A percentile compares a stretch with the other conserved stretches of the same genome.
These are phyloP conservation scores for Andrena dorsata DNA, from an alignment of 2,888 invertebrate genomes.

Conservation along the genomic window DNA sequence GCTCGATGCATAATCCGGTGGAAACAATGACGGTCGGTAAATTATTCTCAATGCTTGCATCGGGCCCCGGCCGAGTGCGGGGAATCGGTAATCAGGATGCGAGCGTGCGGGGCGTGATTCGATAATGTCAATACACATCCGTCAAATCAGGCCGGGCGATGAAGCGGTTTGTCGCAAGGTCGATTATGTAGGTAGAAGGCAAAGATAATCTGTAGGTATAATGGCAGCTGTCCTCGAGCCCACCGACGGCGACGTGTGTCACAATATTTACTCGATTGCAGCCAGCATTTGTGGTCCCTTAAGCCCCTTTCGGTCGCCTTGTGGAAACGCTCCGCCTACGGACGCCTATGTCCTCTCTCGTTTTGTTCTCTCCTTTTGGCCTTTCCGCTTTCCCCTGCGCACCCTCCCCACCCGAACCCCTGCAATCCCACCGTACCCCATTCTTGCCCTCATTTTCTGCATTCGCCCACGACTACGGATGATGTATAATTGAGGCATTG, in stretches of 20 bases:
- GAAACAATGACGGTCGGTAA: not conserved
- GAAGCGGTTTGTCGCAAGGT: constrained; percentile 39
- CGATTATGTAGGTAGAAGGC: constrained; percentile 48
- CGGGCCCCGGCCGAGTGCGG: not conserved
- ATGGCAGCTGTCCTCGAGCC: constrained; percentile 49
- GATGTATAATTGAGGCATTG: no score
- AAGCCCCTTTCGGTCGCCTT: constrained; percentile 42
- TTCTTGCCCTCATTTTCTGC: not conserved
- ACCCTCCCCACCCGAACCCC: not conserved
- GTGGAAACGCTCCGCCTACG: constrained; percentile 57
- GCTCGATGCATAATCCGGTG: not conserved
- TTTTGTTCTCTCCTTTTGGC: not conserved
- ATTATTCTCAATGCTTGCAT: not conserved
- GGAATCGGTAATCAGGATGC: not conserved
- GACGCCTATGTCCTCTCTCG: not conserved
- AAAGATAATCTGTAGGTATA: constrained; percentile 55
- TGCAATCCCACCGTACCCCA: not conserved
- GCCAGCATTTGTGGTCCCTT: constrained; percentile 34
- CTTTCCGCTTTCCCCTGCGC: not conserved
- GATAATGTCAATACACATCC: constrained; percentile 31
- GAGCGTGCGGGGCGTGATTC: constrained; percentile 23
- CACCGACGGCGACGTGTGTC: constrained; percentile 59
- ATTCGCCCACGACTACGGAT: no score
- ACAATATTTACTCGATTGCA: constrained; percentile 69
- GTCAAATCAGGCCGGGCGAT: constrained; percentile 29